These are phyloP conservation scores for Trachelus tabidus DNA, from an alignment of 2,888 invertebrate species.

Conservation along the genomic window DNA sequence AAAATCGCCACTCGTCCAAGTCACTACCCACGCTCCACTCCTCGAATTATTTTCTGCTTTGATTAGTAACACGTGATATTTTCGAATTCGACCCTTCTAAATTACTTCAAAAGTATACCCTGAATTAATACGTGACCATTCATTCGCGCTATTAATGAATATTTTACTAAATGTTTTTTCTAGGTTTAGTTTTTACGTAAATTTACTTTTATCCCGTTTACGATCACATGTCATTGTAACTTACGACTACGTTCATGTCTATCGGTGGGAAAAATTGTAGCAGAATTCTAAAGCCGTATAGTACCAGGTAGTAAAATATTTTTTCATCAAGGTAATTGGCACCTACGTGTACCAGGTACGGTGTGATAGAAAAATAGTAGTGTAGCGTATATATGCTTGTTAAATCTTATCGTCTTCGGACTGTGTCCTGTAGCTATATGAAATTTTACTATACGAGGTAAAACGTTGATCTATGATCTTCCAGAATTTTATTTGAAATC, in stretches of 20 bases:
- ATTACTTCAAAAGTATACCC: background rate
- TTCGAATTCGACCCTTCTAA: background rate
- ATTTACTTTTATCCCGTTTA: background rate
- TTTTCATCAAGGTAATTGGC: background rate
- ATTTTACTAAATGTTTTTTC: too few relatives aligned
- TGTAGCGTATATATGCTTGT: background rate
- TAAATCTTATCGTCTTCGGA: background rate
- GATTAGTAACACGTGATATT: background rate
- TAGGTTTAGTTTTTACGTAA: background rate
- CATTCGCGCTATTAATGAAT: background rate
- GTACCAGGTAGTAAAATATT: background rate
- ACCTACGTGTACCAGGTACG: background rate
- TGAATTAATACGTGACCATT: background rate
- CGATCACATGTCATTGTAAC: too few relatives aligned
- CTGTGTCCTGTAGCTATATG: background rate
- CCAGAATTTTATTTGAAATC: background rate
- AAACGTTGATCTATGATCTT: background rate
- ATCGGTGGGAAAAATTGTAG: background rate
- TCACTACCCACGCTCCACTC: background rate
- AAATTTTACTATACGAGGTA: background rate
- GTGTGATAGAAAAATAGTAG: background rate
- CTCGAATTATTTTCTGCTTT: background rate
- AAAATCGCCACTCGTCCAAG: background rate
- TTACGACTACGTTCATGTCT: too few relatives aligned
- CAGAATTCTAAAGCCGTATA: background rate